These are phyloP conservation scores for Metallyticus violacea DNA, from an alignment of 2,888 invertebrate species.

Conservation along the genomic window DNA sequence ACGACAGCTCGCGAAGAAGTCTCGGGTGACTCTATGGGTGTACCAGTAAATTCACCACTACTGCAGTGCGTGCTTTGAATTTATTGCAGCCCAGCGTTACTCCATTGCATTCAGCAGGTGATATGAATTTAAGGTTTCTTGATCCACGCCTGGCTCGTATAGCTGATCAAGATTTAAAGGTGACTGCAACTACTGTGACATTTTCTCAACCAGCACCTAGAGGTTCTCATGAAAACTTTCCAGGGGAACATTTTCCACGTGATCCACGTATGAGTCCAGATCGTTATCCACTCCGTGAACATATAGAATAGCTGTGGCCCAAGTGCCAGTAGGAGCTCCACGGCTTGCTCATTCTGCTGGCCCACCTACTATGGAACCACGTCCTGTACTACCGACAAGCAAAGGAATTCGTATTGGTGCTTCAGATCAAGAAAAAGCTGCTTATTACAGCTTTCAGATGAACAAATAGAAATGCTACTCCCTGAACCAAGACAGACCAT, in stretches of 20 bases:
- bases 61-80: neutral
- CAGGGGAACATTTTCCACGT: slow-evolving; percentile 30
- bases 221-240: slow-evolving; percentile 22
- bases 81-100: neutral
- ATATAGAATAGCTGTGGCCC: slow-evolving; percentile 29
- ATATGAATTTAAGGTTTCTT: slow-evolving; percentile 18
- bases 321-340: slow-evolving; percentile 31
- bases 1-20: slow-evolving; percentile 5
- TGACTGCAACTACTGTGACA: slow-evolving; percentile 41
- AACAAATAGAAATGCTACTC: slow-evolving; percentile 93
- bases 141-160: slow-evolving; percentile 42
- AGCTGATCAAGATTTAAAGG: slow-evolving; percentile 76
- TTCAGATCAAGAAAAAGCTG: slow-evolving; percentile 94
- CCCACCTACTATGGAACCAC: neutral
- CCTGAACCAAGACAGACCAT: slow-evolving; percentile 96
- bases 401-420: slow-evolving; percentile 58
- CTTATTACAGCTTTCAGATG: slow-evolving; percentile 93
- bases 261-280: slow-evolving; percentile 33
- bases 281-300: slow-evolving; percentile 30
- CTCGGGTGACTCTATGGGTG: neutral
- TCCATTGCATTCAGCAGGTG: neutral
- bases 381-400: neutral
- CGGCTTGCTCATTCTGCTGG: slow-evolving; percentile 28
- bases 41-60: neutral
- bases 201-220: neutral